Evolutionary conservation across 2,113 vertebrate species (phyloP).

Genomic region (Percopsis transmontana): DNA sequence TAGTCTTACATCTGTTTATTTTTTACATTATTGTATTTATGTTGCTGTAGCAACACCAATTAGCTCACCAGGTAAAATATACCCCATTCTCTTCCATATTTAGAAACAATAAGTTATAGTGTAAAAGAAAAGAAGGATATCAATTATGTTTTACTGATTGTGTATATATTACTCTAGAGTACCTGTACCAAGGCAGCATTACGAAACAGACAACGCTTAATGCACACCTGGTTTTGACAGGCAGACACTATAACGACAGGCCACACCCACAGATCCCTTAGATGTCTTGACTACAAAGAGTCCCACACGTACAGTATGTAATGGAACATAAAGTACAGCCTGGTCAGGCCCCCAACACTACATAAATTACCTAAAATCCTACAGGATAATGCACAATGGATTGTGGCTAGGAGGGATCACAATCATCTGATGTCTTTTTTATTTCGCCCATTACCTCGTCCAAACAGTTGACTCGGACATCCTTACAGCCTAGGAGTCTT

Average conservation of each 20-base stretch:
- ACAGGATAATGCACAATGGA: background rate
- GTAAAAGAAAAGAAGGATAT: too few relatives aligned
- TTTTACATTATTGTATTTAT: too few relatives aligned
- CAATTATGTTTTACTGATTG: too few relatives aligned
- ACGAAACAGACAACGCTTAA: background rate
- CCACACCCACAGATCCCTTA: conserved; percentile 20
- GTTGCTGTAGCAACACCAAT: too few relatives aligned
- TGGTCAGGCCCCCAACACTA: background rate
- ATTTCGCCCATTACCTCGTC: conserved; percentile 86
- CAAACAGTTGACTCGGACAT: conserved; percentile 95
- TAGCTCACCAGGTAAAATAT: too few relatives aligned
- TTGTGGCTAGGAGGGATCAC: background rate
- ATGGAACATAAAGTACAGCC: conserved; percentile 6
- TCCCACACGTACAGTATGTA: conserved; percentile 32
- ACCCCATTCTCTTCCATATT: background rate
- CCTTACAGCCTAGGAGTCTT: conserved; percentile 89
- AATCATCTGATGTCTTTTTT: too few relatives aligned
- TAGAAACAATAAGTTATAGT: background rate
- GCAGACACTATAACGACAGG: conserved; percentile 1
- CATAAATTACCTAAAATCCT: background rate
- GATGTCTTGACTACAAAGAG: background rate
- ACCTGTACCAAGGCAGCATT: background rate
- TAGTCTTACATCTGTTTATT: too few relatives aligned
- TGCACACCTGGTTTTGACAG: conserved; percentile 66
- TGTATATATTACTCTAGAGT: conserved; percentile 14